Base-by-base conservation (phyloP, 2,797 vertebrate genomes). In the Octomys mimax region DNA sequence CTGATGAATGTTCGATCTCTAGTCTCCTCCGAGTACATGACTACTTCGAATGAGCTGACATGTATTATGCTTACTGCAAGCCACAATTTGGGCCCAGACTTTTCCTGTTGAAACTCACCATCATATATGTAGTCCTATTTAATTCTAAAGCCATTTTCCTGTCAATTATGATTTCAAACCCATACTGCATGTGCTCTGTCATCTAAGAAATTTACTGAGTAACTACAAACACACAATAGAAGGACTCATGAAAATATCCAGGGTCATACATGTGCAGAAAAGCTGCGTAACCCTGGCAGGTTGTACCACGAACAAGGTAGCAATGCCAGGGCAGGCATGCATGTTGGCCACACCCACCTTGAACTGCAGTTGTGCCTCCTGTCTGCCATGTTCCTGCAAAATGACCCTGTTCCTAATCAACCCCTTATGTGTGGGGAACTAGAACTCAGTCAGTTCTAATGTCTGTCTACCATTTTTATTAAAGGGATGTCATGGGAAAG, bases 141-240 rank as follows among this genome's bases (percentile, higher is more conserved):
- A 16, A 10, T 59, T 92, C 10, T 16, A 42, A 85, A 92, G 31
- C 5, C 36, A 42, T 86, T 86, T 96, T 64, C 59, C 89, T 1
- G 28, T 77, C 91, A 95, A 79, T 57, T 79, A 62, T 79, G 13
- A 82, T 70, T 78, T 91, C 54, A 96, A 88, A 64, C 8, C 19
- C 91, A 11, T 59, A 46, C 24, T 49, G 24, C 52, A 83, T 39
- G 66, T 36, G 54, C 11, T 87, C 28, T 92, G 11, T 93, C 46
- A 78, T 77, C 19, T 66, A 77, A 70, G 62, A 82, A 70, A 87
- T 89, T 77, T 86, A 59, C 42, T 83, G 64, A 46, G 42, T 68
- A 10, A 61, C 12, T 49, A 82, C 9, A 52, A 61, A 96, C 54
- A n/a, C 21, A 91, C 84, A 81, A 78, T 36, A 73, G 68, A 94